Percentiles rank a stretch among this genome's conserved stretches.
Evolutionary conservation across 2,797 vertebrate species (phyloP).

Genomic region (Tokudaia tokunoshimensis): DNA sequence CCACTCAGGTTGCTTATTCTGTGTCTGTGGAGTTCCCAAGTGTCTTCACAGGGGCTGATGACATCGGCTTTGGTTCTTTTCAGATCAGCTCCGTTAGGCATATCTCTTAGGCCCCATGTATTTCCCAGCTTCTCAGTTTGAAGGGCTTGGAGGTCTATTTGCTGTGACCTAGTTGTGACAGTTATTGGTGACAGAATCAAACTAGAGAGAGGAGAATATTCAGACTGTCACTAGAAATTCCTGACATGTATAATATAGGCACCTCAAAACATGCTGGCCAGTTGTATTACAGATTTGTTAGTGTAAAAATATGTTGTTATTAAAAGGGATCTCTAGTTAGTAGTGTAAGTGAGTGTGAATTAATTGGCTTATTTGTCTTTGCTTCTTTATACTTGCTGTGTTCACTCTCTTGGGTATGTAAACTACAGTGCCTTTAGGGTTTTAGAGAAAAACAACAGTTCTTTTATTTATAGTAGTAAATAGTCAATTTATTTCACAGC

Average conservation of each 20-base stretch:
- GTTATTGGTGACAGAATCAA: constrained; percentile 77
- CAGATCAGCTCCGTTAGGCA: not conserved
- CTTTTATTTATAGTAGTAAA: constrained; percentile 79
- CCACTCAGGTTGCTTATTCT: not conserved
- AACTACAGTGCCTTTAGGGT: constrained; percentile 70
- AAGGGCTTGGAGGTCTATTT: not conserved
- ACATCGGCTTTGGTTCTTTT: not conserved
- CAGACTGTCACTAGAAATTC: constrained; percentile 72
- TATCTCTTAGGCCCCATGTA: not conserved
- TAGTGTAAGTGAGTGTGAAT: constrained; percentile 67
- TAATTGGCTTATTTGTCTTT: constrained; percentile 79
- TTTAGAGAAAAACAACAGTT: constrained; percentile 75
- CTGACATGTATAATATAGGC: constrained; percentile 52
- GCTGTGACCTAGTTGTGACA: constrained; percentile 54
- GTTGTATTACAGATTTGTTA: constrained; percentile 73
- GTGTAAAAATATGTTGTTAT: constrained; percentile 80
- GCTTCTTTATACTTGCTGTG: constrained; percentile 72
- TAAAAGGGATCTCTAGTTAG: constrained; percentile 61
- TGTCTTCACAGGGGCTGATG: not conserved
- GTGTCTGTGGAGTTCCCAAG: not conserved
- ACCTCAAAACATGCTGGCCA: constrained; percentile 72
- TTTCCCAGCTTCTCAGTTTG: constrained; percentile 25
- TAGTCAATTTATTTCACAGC: constrained; percentile 84
- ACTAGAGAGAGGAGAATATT: constrained; percentile 76
- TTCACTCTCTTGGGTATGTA: constrained; percentile 65